Evolutionary conservation across 2,113 vertebrate genomes (phyloP).

Genomic region (Epinephelus fuscoguttatus): DNA sequence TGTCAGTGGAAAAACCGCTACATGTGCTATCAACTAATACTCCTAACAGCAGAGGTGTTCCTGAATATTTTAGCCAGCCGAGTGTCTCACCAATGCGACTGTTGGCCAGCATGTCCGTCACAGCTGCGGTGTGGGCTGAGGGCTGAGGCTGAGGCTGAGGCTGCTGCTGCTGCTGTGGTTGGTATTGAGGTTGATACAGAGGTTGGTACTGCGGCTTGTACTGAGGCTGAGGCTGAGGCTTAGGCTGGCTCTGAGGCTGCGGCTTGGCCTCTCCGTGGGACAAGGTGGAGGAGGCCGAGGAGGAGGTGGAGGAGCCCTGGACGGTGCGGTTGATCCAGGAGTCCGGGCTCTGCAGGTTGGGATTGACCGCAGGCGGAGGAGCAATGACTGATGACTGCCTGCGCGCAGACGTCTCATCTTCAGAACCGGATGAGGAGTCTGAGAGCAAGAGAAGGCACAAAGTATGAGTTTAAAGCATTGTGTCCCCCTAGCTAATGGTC

Average conservation of each 20-base stretch:
- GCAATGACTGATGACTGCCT: slow-evolving; percentile 89
- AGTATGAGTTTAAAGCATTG: not conserved
- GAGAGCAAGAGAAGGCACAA: slow-evolving; percentile 48
- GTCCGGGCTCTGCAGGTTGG: slow-evolving; percentile 94
- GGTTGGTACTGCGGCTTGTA: slow-evolving; percentile 76
- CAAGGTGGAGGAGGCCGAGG: slow-evolving; percentile 97
- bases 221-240: slow-evolving; percentile 69
- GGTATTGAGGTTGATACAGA: slow-evolving; percentile 66
- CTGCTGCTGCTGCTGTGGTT: slow-evolving; percentile 77
- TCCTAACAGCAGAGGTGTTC: not conserved
- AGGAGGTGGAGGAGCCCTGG: slow-evolving; percentile 98
- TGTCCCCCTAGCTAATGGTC: not conserved
- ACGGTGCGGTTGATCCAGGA: slow-evolving; percentile 96
- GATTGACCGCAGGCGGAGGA: slow-evolving; percentile 81
- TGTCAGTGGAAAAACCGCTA: not conserved
- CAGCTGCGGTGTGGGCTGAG: slow-evolving; percentile 41
- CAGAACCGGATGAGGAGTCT: slow-evolving; percentile 98
- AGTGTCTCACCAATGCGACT: slow-evolving; percentile 90
- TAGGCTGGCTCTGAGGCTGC: slow-evolving; percentile 68
- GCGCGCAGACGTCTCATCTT: slow-evolving; percentile 92
- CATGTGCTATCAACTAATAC: not conserved
- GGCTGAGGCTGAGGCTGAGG: slow-evolving; percentile 6
- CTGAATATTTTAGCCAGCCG: not conserved
- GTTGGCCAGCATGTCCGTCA: slow-evolving; percentile 73
- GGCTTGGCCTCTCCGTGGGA: slow-evolving; percentile 96